Conservation (phyloP, 2,797 vertebrate species). For the Protonibea diacanthus region DNA sequence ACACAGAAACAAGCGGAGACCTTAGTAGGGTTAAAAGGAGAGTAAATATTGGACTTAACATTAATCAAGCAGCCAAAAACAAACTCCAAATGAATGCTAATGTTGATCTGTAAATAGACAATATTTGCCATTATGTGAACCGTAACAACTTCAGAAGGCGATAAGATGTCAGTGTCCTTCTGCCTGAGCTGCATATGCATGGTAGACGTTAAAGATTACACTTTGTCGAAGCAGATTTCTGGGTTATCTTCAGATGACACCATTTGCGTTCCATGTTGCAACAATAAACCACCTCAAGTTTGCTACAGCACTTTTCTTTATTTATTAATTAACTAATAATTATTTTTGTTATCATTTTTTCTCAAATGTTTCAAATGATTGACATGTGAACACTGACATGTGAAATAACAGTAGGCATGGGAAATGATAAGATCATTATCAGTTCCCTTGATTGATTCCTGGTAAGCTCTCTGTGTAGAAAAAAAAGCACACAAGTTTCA, state of each 20-base stretch:
- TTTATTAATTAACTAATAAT: neutral
- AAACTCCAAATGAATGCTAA: neutral
- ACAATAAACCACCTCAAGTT: neutral
- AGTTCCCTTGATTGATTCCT: too few species aligned
- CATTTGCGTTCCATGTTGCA: conserved; percentile 4
- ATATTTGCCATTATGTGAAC: neutral
- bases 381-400: neutral
- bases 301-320: neutral
- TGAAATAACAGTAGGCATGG: neutral
- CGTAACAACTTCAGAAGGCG: neutral
- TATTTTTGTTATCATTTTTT: neutral
- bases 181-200: neutral
- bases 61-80: neutral
- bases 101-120: neutral
- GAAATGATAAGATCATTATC: too few species aligned
- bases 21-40: neutral
- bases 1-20: neutral
- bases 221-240: neutral
- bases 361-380: neutral
- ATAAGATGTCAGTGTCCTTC: neutral
- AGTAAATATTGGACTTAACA: neutral
- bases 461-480: too few species aligned
- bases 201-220: conserved; percentile 12
- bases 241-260: neutral
- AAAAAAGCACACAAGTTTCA: too few species aligned